A percentile compares a stretch with the other conserved stretches of the same genome.
Evolutionary conservation across 2,888 invertebrate species (phyloP).

Genomic region (Eilema griseolum): DNA sequence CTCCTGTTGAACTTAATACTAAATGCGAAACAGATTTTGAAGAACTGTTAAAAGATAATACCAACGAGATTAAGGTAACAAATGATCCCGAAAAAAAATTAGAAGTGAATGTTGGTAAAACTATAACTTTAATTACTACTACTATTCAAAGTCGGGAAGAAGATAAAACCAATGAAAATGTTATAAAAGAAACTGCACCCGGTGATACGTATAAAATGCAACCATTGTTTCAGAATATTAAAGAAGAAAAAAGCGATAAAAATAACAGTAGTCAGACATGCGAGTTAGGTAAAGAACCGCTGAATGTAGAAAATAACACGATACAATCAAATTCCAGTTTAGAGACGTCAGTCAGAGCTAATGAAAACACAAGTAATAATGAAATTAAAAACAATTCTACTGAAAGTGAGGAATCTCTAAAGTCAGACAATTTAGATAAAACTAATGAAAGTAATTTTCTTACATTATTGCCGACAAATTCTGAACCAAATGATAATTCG

Average conservation of each 20-base stretch:
- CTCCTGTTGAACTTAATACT: constrained; percentile 54
- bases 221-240: constrained; percentile 21
- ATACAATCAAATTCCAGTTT: constrained; percentile 12
- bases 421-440: constrained; percentile 24
- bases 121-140: constrained; percentile 63
- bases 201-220: constrained; percentile 17
- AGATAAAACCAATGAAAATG: constrained; percentile 41
- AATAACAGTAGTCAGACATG: constrained; percentile 16
- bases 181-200: constrained; percentile 36
- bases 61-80: constrained; percentile 81
- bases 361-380: constrained; percentile 8
- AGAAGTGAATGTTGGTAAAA: constrained; percentile 78
- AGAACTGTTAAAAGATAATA: constrained; percentile 82
- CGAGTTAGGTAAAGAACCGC: constrained; percentile 24
- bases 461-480: constrained; percentile 27
- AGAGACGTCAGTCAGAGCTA: constrained; percentile 25
- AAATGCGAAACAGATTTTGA: constrained; percentile 85
- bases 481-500: constrained; percentile 52
- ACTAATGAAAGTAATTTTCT: constrained; percentile 30
- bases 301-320: constrained; percentile 30
- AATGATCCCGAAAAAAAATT: constrained; percentile 79
- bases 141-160: constrained; percentile 53
- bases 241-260: constrained; percentile 34
- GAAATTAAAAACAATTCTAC: constrained; percentile 23
- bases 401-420: constrained; percentile 23